Base-by-base conservation (phyloP, 2,888 invertebrate species). In the Lochmaea crataegi region DNA sequence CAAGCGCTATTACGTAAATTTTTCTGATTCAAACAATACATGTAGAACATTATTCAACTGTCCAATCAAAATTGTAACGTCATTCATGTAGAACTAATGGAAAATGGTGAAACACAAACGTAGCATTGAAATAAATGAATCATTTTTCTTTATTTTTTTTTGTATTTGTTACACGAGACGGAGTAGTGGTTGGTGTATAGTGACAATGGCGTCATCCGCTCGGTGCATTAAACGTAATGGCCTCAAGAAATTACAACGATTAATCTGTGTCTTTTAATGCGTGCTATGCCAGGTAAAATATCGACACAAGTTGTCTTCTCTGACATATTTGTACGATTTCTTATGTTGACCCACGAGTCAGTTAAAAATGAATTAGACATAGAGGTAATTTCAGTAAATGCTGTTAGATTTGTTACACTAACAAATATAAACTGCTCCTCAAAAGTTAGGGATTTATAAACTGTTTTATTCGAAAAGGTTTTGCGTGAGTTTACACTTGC, bases 181-280 rank as follows among this genome's bases (percentile, higher is more conserved):
- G 71, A 68, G 53, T 41, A 60, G 67, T 26, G 65, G 53, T 38
- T 53, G 65, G 75, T 74, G 76, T 76, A 79, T 80, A 82, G 78
- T 80, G 82, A 82, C 83, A 83, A 84, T 84, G 83, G 82, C 83
- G 81, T 61, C 68, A 81, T 61, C 68, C 68, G 51, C 61, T 68
- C 80, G 77, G 78, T 80, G 77, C 82, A 82, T 83, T 82, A 79
- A 76, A 72, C 74, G 82, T 84, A 84, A 84, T 84, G 83, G 84
- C 81, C 81, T 81, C 83, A 81, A 84, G 83, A 84, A 84, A 84
- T 84, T 83, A 82, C 84, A 77, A 80, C 83, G 51, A 84, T 84
- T 83, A 84, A 84, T 84, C 84, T 83, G 82, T 81, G 84, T 84
- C 84, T 80, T 75, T 80, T 77, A 78, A 77, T 78, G 83, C 57